Conservation (phyloP, 2,888 invertebrate genomes). For the Apomyelois bistriatella region DNA sequence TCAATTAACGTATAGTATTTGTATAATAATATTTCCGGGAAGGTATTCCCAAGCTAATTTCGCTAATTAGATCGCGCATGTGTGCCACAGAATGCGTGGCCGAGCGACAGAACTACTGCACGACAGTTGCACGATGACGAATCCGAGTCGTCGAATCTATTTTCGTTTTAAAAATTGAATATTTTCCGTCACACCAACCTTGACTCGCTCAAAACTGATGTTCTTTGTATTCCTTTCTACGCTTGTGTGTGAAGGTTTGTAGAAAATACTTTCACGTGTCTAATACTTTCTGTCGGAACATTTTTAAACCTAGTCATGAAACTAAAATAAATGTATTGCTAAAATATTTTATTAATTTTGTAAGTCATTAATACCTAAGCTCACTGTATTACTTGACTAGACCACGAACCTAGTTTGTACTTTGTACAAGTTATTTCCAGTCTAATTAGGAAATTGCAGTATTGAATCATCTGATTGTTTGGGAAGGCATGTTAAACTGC, state of each 20-base stretch:
- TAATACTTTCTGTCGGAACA: not conserved
- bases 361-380: too few species aligned
- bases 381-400: too few species aligned
- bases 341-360: too few species aligned
- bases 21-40: conserved; percentile 5
- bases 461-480: too few species aligned
- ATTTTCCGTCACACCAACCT: conserved; percentile 18
- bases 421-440: too few species aligned
- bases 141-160: conserved; percentile 6
- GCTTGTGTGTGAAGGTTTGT: conserved; percentile 4
- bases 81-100: not conserved
- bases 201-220: conserved; percentile 18
- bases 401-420: too few species aligned
- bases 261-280: not conserved
- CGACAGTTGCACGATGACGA: conserved; percentile 14
- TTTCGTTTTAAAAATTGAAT: conserved; percentile 10
- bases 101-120: conserved; percentile 2
- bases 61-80: conserved; percentile 4
- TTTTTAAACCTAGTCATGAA: not conserved
- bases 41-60: conserved; percentile 6
- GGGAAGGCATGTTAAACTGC: too few species aligned
- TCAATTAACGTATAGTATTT: not conserved
- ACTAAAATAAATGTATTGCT: not conserved
- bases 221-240: conserved; percentile 18
- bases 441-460: too few species aligned